Evolutionary conservation across 1,140 invertebrate species (phyloP).

Genomic region (Zaprionus tsacasi): DNA sequence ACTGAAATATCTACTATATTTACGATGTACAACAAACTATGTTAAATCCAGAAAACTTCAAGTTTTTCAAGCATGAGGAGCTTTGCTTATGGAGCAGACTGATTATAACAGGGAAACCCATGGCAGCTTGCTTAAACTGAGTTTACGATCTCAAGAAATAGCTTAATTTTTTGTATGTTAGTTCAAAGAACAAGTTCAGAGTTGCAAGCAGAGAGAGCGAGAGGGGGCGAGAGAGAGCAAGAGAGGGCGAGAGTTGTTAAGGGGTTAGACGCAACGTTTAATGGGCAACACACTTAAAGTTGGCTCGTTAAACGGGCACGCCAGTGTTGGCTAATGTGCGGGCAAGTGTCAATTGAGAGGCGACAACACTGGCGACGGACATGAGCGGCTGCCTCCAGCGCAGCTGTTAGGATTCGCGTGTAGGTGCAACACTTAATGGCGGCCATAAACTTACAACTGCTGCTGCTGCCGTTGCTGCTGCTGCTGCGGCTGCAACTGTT

Average conservation of each 20-base stretch:
- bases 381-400: constrained; percentile 20
- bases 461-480: constrained; percentile 21
- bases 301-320: constrained; percentile 20
- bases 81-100: no score
- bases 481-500: constrained; percentile 27
- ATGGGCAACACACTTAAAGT: constrained; percentile 31
- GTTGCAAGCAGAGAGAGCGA: not conserved
- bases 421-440: constrained; percentile 73
- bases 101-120: no score
- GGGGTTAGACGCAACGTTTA: constrained; percentile 14
- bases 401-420: constrained; percentile 30
- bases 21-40: no score
- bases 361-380: constrained; percentile 58
- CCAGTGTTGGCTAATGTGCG: constrained; percentile 43
- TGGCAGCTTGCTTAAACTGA: not conserved
- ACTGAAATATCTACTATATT: no score
- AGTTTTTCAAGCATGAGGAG: not conserved
- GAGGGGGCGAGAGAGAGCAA: not conserved
- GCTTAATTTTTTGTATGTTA: not conserved
- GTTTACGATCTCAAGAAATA: not conserved
- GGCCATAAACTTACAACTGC: constrained; percentile 63
- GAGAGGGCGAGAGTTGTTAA: not conserved
- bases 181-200: not conserved
- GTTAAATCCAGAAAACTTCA: no score
- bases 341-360: constrained; percentile 62